Base-by-base conservation (phyloP, 2,113 vertebrate species). In the Chaetorhynchus papuensis region DNA sequence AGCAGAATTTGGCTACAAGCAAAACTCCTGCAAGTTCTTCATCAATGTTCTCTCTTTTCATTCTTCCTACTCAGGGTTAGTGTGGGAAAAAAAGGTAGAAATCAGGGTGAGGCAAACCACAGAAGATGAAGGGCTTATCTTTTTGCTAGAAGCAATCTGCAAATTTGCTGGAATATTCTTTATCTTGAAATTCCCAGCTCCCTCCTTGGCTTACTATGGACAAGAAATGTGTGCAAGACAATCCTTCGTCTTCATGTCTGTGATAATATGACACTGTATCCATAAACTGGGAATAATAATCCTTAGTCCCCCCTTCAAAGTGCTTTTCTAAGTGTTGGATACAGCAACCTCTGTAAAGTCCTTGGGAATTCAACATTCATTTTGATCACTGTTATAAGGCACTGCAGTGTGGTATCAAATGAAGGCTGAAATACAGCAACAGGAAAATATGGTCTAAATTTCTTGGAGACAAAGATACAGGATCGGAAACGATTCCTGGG, bases 241-340 rank as follows among this genome's bases (percentile, higher is more conserved):
- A 92, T 74, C 24, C 54, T 88, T 95, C 0, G 3, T 77, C 74
- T 68, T 77, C 59, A 86, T 78, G 64, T 45, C 63, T 74, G 31
- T 1, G 7, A 52, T 75, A 77, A 89, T 75, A 75, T 68, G 76
- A 64, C 65, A 81, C 20, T 5, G 2, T 30, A 33, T 64, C 88
- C 80, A 91, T 93, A 86, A 95, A 83, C 69, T 45, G 65, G 79
- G 80, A 86, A 93, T 79, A 89, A 96, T 87, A 92, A 92, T 92
- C 72, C 83, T 95, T 87, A 82, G 83, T 63, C 23, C 14, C 28
- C 45, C 68, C 68, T 92, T 78, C 53, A 83, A 90, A 96, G 60
- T 86, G 80, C 22, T 71, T 93, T 89, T 78, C 56, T 82, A 64
- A 89, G 56, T 79, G 76, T 75, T 90, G 69, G 72, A 35, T 84